These are phyloP conservation scores for Paedocypris micromegethes DNA, from an alignment of 2,797 vertebrate genomes.

Conservation along the genomic window DNA sequence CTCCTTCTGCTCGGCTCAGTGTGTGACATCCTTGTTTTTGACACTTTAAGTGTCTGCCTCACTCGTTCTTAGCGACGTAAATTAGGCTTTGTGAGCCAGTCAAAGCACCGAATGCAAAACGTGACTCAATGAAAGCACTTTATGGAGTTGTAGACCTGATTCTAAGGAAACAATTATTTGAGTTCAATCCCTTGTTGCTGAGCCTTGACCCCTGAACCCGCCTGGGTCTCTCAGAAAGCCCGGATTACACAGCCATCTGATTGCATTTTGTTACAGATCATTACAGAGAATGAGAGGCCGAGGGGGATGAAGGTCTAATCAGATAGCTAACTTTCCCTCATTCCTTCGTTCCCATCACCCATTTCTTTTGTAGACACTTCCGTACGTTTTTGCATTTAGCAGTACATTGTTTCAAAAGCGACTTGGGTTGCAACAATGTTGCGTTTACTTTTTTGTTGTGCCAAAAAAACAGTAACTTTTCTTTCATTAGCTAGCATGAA, in stretches of 20 bases:
- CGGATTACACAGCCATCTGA: conserved; percentile 48
- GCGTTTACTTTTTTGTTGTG: no score
- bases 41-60: conserved; percentile 32
- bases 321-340: background rate
- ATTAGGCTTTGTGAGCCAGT: conserved; percentile 43
- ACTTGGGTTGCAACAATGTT: no score
- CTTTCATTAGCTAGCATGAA: no score
- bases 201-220: conserved; percentile 43
- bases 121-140: conserved; percentile 38
- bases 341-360: background rate
- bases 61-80: conserved; percentile 33
- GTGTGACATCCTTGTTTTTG: conserved; percentile 40
- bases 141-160: conserved; percentile 35
- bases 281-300: conserved; percentile 21
- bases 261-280: conserved; percentile 42
- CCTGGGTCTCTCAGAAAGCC: conserved; percentile 27
- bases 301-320: conserved; percentile 42
- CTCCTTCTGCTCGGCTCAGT: conserved; percentile 33
- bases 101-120: conserved; percentile 21
- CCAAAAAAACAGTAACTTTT: no score
- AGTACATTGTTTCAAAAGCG: no score
- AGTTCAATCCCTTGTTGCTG: conserved; percentile 35
- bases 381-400: no score
- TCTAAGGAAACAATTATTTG: conserved; percentile 41
- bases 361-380: background rate